These are phyloP conservation scores for Paramisgurnus dabryanus DNA, from an alignment of 2,113 vertebrate genomes.

Conservation along the genomic window DNA sequence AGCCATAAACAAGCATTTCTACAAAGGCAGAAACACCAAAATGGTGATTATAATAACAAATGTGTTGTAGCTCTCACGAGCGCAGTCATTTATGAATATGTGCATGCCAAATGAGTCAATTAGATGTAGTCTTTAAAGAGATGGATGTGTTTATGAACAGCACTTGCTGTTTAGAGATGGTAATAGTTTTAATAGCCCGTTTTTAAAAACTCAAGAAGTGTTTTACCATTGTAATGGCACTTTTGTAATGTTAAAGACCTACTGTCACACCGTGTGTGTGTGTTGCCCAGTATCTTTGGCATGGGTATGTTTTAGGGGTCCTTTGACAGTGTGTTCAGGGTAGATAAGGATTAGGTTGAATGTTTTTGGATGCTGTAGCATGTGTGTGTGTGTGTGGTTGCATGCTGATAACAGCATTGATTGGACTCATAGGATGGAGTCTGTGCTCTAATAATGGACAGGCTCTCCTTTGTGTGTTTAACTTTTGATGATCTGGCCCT, in stretches of 20 bases:
- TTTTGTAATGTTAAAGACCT: constrained; percentile 6
- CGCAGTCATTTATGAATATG: constrained; percentile 62
- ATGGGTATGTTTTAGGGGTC: constrained; percentile 63
- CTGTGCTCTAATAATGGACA: constrained; percentile 60
- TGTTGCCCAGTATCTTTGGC: constrained; percentile 66
- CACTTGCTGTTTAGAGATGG: constrained; percentile 8
- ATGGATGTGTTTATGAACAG: constrained; percentile 59
- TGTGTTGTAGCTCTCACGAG: constrained; percentile 50
- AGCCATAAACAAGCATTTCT: neutral
- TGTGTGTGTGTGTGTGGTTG: constrained; percentile 45
- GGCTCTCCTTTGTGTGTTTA: constrained; percentile 58
- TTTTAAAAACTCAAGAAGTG: constrained; percentile 5
- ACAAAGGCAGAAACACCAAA: constrained; percentile 29
- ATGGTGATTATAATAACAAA: constrained; percentile 39
- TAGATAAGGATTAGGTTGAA: constrained; percentile 71
- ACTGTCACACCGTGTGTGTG: neutral
- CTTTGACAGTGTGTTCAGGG: constrained; percentile 69
- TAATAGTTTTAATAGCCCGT: neutral
- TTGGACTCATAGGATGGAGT: constrained; percentile 37
- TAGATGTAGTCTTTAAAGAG: constrained; percentile 56
- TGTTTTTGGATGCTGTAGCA: constrained; percentile 60
- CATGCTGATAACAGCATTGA: constrained; percentile 53
- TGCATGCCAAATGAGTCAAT: constrained; percentile 65
- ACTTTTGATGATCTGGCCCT: constrained; percentile 49
- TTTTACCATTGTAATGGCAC: constrained; percentile 2